Percentiles rank a stretch among this genome's conserved stretches.
phyloP scores from a whole-genome alignment of 2,888 invertebrate species.

The Andrena flavipes region DNA sequence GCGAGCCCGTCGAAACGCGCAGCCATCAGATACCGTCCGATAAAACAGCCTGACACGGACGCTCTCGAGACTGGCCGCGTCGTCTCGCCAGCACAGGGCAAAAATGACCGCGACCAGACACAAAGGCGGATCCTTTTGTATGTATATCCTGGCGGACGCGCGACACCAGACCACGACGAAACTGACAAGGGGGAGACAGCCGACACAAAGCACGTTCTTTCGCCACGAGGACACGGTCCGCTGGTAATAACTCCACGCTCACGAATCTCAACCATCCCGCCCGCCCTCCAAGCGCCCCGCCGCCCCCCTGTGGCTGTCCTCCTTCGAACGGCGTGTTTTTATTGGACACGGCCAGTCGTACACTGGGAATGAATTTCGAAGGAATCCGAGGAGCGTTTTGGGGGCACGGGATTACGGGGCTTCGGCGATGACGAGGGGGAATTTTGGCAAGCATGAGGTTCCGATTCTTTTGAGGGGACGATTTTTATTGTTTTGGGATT shows the following conservation, averaged over 20 bases:
- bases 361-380: not conserved
- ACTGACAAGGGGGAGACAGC: constrained; percentile 61
- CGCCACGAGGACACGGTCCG: constrained; percentile 22
- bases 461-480: too few relatives aligned
- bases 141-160: constrained; percentile 42
- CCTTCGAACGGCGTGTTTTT: constrained; percentile 7
- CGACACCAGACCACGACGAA: constrained; percentile 35
- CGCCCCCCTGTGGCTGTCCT: not conserved
- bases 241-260: constrained; percentile 52
- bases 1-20: constrained; percentile 49
- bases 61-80: constrained; percentile 24
- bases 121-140: constrained; percentile 63
- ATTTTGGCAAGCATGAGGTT: too few relatives aligned
- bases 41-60: constrained; percentile 44
- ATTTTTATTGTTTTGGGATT: too few relatives aligned
- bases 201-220: constrained; percentile 59
- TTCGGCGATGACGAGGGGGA: too few relatives aligned
- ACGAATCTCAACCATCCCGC: constrained; percentile 31
- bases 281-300: not conserved
- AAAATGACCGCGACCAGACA: constrained; percentile 59
- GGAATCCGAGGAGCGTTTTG: not conserved
- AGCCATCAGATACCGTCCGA: constrained; percentile 43
- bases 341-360: not conserved
- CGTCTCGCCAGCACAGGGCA: constrained; percentile 30
- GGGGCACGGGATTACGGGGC: not conserved